Conservation (phyloP, 2,888 invertebrate genomes). For the Andrena dorsata region DNA sequence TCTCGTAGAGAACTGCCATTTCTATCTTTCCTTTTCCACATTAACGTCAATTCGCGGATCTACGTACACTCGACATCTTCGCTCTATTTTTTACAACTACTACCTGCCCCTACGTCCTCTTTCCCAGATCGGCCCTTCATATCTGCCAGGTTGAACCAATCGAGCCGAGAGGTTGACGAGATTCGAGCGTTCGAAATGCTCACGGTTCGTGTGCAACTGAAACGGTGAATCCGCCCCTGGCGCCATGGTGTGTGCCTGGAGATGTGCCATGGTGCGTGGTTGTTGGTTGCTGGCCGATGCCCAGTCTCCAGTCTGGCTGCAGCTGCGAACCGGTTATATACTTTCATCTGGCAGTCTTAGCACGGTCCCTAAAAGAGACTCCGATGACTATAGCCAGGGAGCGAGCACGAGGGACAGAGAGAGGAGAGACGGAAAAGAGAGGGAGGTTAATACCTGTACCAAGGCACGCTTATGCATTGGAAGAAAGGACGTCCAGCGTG, state of each 20-base stretch:
- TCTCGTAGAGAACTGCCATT: no score
- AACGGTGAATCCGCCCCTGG: constrained; percentile 75
- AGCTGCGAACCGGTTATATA: constrained; percentile 85
- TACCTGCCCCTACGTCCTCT: not conserved
- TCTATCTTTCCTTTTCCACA: no score
- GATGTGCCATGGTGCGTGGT: constrained; percentile 65
- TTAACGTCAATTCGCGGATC: not conserved
- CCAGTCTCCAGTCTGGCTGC: constrained; percentile 77
- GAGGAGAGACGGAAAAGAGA: constrained; percentile 46
- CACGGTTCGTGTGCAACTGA: constrained; percentile 36
- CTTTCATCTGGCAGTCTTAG: constrained; percentile 78
- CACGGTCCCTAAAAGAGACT: constrained; percentile 75
- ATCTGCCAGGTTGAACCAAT: constrained; percentile 15
- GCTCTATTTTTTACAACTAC: no score
- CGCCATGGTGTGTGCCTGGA: constrained; percentile 66
- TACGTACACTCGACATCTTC: not conserved
- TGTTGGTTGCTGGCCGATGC: constrained; percentile 71
- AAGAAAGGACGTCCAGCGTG: constrained; percentile 70
- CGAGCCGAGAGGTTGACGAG: constrained; percentile 42
- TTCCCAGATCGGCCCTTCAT: not conserved
- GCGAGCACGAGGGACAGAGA: constrained; percentile 30
- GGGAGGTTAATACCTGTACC: constrained; percentile 74
- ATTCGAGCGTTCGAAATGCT: constrained; percentile 43
- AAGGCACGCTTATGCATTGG: constrained; percentile 75
- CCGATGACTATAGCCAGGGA: constrained; percentile 68